These are phyloP conservation scores for Hyalella azteca DNA, from an alignment of 2,888 invertebrate genomes.

Conservation along the genomic window DNA sequence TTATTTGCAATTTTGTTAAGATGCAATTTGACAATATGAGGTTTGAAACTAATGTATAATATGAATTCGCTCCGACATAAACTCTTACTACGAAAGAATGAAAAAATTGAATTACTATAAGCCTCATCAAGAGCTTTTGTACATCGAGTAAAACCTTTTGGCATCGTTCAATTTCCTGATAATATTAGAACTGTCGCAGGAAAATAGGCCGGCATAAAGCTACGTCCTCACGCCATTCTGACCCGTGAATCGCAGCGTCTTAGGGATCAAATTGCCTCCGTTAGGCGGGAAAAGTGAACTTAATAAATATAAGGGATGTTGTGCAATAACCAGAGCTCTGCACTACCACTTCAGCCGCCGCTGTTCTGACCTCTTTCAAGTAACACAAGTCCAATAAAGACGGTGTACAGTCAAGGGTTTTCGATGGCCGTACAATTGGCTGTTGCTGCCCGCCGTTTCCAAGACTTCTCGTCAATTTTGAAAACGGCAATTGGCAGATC, in stretches of 20 bases:
- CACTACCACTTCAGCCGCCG: conserved; percentile 14
- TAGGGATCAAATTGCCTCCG: conserved; percentile 14
- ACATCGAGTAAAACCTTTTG: conserved; percentile 32
- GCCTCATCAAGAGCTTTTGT: conserved; percentile 33
- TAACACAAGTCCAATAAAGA: conserved; percentile 30
- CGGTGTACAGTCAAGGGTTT: conserved; percentile 28
- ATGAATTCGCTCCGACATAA: too few species aligned
- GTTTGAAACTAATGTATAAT: too few species aligned
- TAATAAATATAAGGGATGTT: conserved; percentile 10
- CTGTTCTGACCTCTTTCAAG: conserved; percentile 22
- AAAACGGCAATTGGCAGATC: conserved; percentile 8
- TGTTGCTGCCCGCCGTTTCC: background rate
- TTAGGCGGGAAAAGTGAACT: background rate
- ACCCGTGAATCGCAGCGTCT: background rate
- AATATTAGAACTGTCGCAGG: conserved; percentile 25
- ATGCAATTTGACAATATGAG: too few species aligned
- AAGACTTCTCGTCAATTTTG: conserved; percentile 22
- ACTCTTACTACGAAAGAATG: too few species aligned
- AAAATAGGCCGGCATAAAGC: background rate
- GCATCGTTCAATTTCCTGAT: conserved; percentile 34
- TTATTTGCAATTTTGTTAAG: too few species aligned
- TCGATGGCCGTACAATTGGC: conserved; percentile 34
- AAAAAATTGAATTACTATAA: too few species aligned
- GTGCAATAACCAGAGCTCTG: conserved; percentile 33
- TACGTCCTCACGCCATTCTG: background rate